A percentile compares a stretch with the other conserved stretches of the same genome.
These are phyloP conservation scores for Peromyscus aztecus DNA, from an alignment of 2,797 vertebrate genomes.

Conservation along the genomic window DNA sequence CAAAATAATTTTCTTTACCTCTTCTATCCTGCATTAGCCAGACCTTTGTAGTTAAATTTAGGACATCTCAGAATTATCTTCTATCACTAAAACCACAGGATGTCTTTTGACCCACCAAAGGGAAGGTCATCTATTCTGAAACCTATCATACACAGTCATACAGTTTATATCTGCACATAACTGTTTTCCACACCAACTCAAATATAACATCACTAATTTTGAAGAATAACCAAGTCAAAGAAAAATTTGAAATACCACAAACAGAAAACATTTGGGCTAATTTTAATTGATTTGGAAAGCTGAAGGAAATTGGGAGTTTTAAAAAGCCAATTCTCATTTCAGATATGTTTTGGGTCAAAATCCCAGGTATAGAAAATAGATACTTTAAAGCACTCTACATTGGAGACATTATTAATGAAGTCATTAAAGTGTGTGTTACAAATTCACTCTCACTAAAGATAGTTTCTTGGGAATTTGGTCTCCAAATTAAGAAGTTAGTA, in stretches of 20 bases:
- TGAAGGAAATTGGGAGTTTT: background rate
- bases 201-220: background rate
- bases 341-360: slow-evolving; percentile 2
- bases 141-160: background rate
- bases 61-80: background rate
- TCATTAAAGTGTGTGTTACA: background rate
- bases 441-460: slow-evolving; percentile 39
- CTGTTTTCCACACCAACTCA: background rate
- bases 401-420: background rate
- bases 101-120: background rate
- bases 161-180: background rate
- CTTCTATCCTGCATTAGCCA: background rate
- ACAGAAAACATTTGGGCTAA: background rate
- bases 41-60: background rate
- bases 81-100: background rate
- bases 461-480: slow-evolving; percentile 18
- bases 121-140: background rate
- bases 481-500: slow-evolving; percentile 46
- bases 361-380: background rate
- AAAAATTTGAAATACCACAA: background rate
- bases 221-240: slow-evolving; percentile 34
- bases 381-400: background rate
- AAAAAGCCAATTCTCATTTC: slow-evolving; percentile 26
- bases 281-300: slow-evolving; percentile 48
- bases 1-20: background rate